A percentile compares a stretch with the other conserved stretches of the same genome.
Evolutionary conservation across 2,888 invertebrate species (phyloP).

Genomic region (Phyllotreta cruciferae): DNA sequence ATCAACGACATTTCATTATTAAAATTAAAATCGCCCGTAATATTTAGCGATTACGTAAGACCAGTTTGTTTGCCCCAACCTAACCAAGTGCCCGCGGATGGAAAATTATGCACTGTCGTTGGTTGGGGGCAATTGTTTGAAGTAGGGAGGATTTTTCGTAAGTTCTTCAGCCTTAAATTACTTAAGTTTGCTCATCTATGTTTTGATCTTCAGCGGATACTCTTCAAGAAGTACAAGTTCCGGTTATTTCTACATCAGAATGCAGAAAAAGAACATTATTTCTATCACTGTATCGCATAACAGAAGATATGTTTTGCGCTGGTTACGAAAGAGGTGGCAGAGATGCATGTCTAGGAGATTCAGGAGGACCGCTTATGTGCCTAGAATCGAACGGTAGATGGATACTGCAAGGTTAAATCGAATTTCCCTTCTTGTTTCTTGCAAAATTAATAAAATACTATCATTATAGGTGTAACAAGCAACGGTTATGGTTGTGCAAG

Average conservation of each 20-base stretch:
- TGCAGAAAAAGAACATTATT: constrained; percentile 77
- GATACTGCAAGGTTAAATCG: constrained; percentile 50
- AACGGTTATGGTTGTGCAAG: constrained; percentile 83
- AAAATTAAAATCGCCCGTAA: constrained; percentile 67
- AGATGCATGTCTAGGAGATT: constrained; percentile 82
- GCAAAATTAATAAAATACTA: background rate
- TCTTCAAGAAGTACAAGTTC: constrained; percentile 81
- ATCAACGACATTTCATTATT: constrained; percentile 80
- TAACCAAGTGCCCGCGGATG: constrained; percentile 67
- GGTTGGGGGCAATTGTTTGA: constrained; percentile 85
- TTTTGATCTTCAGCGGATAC: constrained; percentile 71
- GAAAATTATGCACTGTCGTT: constrained; percentile 76
- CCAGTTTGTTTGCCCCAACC: constrained; percentile 72
- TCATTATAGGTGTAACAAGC: constrained; percentile 71
- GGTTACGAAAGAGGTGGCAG: constrained; percentile 80
- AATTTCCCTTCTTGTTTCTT: background rate
- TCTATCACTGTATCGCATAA: constrained; percentile 77
- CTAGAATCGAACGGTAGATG: constrained; percentile 65
- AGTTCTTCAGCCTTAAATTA: constrained; percentile 55
- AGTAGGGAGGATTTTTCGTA: constrained; percentile 80
- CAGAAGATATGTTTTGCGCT: constrained; percentile 84
- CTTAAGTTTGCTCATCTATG: background rate
- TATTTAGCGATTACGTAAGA: constrained; percentile 69
- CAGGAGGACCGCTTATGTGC: constrained; percentile 81
- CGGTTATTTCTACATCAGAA: constrained; percentile 78